Evolutionary conservation across 2,113 vertebrate genomes (phyloP), one percentile per base, ranked within the genome.

Genomic region (Anarhynchus alexandrinus): DNA sequence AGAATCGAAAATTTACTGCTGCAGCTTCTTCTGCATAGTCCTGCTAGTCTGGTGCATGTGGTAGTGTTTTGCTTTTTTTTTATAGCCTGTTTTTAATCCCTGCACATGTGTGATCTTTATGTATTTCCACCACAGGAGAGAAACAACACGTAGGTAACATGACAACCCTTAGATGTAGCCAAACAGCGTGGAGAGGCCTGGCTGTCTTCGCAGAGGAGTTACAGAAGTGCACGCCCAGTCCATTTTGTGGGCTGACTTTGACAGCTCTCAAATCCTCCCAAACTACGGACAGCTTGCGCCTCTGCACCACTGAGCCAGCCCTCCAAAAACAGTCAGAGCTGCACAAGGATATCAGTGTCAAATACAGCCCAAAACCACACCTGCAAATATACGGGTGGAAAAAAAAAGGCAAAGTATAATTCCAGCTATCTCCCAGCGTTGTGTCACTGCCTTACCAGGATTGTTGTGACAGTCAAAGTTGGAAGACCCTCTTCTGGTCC

Each of bases 391-490:
- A 26, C 0, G 10, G 43, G 6, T 10, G 67, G 30, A 3, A 2
- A 1, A 4, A 15, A 15, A 2, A 52, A 16, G 10, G 20, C 52
- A 7, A 34, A 29, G 43, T 1, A 26, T 38, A 67, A 26, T 2
- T 19, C 15, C 82, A 55, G 76, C 36, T 9, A 3, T 1, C 15
- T 27, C 57, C 76, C 83, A 34, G 15, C 0, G 22, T 4, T 5
- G 14, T 5, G n/a, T 16, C 67, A 20, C 52, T 13, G 52, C 77
- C 97, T 98, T 98, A 99, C 99, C 98, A 98, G 97, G 93, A 99
- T 98, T 0, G 98, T 99, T 20, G 99, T 98, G 97, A 99, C 97
- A 18, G 97, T 98, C 96, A 99, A 42, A 20, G 95, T 97, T 16
- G 97, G 98, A 14, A 58, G 77, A 36, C 72, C 89, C 57, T 96